Base-by-base conservation (phyloP, 2,888 invertebrate species). In the Dasypogon diadema region DNA sequence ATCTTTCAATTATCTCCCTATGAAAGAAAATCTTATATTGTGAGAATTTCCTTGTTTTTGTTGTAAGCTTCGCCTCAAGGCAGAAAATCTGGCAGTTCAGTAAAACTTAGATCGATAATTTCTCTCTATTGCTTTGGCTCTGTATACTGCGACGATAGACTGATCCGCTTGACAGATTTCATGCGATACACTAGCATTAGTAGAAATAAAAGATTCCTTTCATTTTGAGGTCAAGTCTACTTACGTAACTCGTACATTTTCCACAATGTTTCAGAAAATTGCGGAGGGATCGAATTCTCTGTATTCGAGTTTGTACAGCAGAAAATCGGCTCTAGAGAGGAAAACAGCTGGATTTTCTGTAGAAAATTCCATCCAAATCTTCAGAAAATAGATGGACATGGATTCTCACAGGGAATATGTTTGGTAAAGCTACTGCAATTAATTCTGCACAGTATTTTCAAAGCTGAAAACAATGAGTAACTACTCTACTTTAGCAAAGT, bases 61-160 rank as follows among this genome's bases (percentile, higher is more conserved):
- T 65, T 12, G 16, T 2, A 65, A 46, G 46, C 65, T 63, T 21
- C 14, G 16, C 65, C 65, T 51, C 65, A 24, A 65, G 46, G 65
- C 65, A 46, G 46, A 65, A 65, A 65, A 46, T 65, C 48, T 65
- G 46, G 48, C 24, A 22, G 48, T 60, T 60, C 16, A 46, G 48
- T 48, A 16, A 65, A 48, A 65, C 46, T 48, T 65, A 65, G 65
- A 65, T 65, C 65, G 65, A 65, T 65, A 65, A n/a, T 18, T 18
- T 12, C 21, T 16, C 24, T 42, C 16, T 6, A 16, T 14, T 1
- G 51, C 51, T 51, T 51, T 6, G 6, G 48, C 48, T 5, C 30
- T 30, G 30, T 30, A 30, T n/a, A n/a, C n/a, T 30, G 34, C 34
- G 34, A 30, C 42, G 42, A 12, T 12, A 42, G 42, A 12, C 3